A percentile compares a stretch with the other conserved stretches of the same genome.
Conservation (phyloP, 1,140 invertebrate species). For the Drosophila littoralis region DNA sequence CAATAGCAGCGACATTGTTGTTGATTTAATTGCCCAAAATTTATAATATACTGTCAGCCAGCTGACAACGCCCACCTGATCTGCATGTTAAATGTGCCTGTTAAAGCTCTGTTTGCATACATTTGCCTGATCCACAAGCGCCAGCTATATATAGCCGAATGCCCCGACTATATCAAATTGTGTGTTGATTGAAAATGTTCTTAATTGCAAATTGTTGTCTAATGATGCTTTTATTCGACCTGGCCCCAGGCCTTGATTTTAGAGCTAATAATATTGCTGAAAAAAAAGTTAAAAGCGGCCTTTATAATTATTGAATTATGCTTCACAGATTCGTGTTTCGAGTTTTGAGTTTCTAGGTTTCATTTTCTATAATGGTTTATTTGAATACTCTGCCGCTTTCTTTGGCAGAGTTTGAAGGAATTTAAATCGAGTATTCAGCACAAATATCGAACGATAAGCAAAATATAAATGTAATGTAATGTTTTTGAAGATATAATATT, state of each 20-base stretch:
- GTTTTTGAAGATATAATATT: too few species aligned
- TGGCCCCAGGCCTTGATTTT: conserved; percentile 9
- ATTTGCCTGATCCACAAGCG: background rate
- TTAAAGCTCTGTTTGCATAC: background rate
- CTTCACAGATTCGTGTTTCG: background rate
- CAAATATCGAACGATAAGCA: too few species aligned
- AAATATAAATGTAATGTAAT: too few species aligned
- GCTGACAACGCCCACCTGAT: conserved; percentile 20
- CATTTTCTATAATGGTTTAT: too few species aligned
- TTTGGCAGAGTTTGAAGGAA: too few species aligned
- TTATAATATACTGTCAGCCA: background rate
- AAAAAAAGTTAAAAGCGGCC: background rate
- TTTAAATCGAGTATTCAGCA: too few species aligned
- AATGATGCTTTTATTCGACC: conserved; percentile 20
- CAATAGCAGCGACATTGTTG: background rate
- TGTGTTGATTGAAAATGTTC: conserved; percentile 10
- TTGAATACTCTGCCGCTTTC: too few species aligned
- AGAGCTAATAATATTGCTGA: conserved; percentile 23
- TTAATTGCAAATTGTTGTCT: conserved; percentile 37
- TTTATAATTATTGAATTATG: conserved; percentile 25
- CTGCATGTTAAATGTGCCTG: conserved; percentile 10
- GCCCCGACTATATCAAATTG: background rate
- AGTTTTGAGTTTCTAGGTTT: background rate
- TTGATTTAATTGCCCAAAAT: background rate
- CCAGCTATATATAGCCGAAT: background rate